Conservation (phyloP, 2,888 invertebrate genomes). For the Drosophila mulleri region DNA sequence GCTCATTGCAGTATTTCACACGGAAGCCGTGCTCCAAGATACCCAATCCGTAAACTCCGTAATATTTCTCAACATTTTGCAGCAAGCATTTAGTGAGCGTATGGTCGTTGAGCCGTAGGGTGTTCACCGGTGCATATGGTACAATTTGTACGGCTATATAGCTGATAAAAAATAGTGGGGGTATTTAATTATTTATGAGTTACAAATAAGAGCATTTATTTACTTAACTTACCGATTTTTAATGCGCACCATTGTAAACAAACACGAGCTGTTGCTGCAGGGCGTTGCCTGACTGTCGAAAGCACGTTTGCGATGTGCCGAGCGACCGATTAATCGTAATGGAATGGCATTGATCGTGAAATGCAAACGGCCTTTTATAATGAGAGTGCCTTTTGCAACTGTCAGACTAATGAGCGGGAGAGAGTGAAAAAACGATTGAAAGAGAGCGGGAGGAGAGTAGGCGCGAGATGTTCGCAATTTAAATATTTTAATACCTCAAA, state of each 20-base stretch:
- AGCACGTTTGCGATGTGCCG: not conserved
- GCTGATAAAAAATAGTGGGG: slow-evolving; percentile 82
- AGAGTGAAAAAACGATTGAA: not conserved
- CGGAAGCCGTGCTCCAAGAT: slow-evolving; percentile 89
- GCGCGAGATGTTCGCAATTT: slow-evolving; percentile 37
- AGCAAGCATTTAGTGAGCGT: slow-evolving; percentile 85
- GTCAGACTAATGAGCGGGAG: not conserved
- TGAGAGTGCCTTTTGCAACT: slow-evolving; percentile 9
- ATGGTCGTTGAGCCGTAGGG: slow-evolving; percentile 85
- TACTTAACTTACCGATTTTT: slow-evolving; percentile 87
- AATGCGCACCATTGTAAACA: slow-evolving; percentile 87
- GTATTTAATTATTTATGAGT: not conserved
- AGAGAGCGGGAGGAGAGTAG: slow-evolving; percentile 13
- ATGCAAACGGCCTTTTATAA: slow-evolving; percentile 32
- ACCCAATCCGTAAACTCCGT: slow-evolving; percentile 92
- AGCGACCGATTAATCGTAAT: not conserved
- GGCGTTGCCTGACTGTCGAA: slow-evolving; percentile 41
- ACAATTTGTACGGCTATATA: slow-evolving; percentile 89
- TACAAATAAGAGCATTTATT: slow-evolving; percentile 7
- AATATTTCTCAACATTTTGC: slow-evolving; percentile 88
- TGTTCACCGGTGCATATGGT: slow-evolving; percentile 82
- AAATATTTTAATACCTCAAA: slow-evolving; percentile 30
- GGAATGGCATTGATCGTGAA: slow-evolving; percentile 28
- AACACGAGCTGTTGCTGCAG: slow-evolving; percentile 17
- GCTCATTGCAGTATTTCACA: slow-evolving; percentile 92